Base-by-base conservation (phyloP, 2,797 vertebrate species). In the Streptopelia turtur region DNA sequence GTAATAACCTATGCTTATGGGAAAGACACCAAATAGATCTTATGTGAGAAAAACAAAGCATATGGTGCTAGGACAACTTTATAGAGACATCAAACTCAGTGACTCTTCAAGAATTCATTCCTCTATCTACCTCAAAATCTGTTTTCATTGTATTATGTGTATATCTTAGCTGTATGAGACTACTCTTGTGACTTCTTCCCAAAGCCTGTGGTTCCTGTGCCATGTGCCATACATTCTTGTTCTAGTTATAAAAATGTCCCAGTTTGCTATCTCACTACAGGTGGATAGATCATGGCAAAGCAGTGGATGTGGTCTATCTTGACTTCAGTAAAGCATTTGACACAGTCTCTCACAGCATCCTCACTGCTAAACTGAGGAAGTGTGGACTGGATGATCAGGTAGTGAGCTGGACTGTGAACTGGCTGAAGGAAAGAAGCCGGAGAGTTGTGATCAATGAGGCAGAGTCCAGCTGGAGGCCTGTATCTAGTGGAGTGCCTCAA, bases 171-270 rank as follows among this genome's bases (percentile, higher is more conserved):
- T 41, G 8, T n/a, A 10, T n/a, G 43, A 75, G 61, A 37, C 12
- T 28, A 33, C 21, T 63, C n/a, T 21, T 50, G 16, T 27, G 75
- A 79, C 31, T 30, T 75, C n/a, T 31, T 78, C 31, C 59, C 41
- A 13, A 33, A 77, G 60, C 49, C 35, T 50, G 14, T 39, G 30
- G 49, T 23, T 87, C 16, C 33, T 31, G 23, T 27, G 25, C 16
- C 4, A 10, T 50, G 45, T 41, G 20, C 30, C 1, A 0, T 12
- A 5, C 12, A 8, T 3, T 4, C 22, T 63, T 53, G 39, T 31
- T 41, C 21, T 16, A 10, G 23, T 70, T 56, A 74, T 17, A 41
- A 28, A 16, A 21, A 4, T 6, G 16, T 72, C 16, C 30, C 23
- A 30, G 31, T 31, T 70, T 53, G 65, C 4, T 31, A 21, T 33